Evolutionary conservation across 2,797 vertebrate genomes (phyloP).

Genomic region (Lepus oiostolus): DNA sequence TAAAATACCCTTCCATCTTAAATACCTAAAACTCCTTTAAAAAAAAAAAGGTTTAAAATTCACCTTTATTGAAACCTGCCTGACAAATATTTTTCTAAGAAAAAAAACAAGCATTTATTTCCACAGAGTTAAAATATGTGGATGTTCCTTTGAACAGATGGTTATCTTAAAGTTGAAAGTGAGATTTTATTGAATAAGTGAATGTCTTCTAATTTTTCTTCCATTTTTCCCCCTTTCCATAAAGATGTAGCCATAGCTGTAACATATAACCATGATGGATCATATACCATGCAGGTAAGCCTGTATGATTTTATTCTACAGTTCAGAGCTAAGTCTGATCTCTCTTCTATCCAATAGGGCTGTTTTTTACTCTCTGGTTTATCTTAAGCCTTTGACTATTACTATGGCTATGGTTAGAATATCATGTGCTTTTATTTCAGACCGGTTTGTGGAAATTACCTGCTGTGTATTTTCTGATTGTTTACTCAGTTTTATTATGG

Average conservation of each 20-base stretch:
- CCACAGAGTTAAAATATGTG: slow-evolving; percentile 21
- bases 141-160: background rate
- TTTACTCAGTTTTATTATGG: slow-evolving; percentile 33
- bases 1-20: background rate
- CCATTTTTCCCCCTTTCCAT: slow-evolving; percentile 59
- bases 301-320: background rate
- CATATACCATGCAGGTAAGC: slow-evolving; percentile 95
- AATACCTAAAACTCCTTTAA: slow-evolving; percentile 19
- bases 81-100: background rate
- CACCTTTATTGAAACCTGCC: background rate
- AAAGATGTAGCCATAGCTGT: slow-evolving; percentile 92
- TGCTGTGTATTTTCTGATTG: background rate
- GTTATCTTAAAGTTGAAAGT: slow-evolving; percentile 21
- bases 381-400: slow-evolving; percentile 18
- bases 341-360: background rate
- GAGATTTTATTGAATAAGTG: slow-evolving; percentile 51
- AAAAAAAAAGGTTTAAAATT: slow-evolving; percentile 45
- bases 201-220: slow-evolving; percentile 66
- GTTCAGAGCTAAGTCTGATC: slow-evolving; percentile 24
- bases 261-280: slow-evolving; percentile 93
- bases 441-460: background rate
- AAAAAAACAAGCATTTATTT: background rate
- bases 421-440: slow-evolving; percentile 41
- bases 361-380: slow-evolving; percentile 20
- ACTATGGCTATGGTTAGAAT: background rate